Evolutionary conservation across 2,888 invertebrate genomes (phyloP), one percentile per base, ranked within the genome.

Genomic region (Drepana falcataria): DNA sequence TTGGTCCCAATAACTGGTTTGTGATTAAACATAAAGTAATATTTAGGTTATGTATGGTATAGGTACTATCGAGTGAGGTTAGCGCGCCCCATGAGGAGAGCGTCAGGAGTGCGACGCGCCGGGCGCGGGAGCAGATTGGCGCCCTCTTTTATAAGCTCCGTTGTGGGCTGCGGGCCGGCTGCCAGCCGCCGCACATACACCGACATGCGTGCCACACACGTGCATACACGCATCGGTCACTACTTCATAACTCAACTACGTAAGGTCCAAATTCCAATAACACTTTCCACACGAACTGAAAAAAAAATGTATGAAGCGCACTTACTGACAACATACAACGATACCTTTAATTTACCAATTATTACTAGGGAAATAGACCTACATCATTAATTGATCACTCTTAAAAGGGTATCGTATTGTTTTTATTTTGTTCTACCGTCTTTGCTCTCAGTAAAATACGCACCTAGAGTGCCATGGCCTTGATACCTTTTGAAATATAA

Each of bases 21-120:
- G 64, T 73, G 61, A 61, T 68, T 68, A 80, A 80, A 79, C 79
- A 83, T 82, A 75, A 68, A 76, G 77, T 77, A 77, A 73, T 78
- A 79, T 81, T 77, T 76, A 77, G 80, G 67, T 74, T 80, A 70
- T 73, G 72, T 73, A 71, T 81, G 73, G 75, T 73, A 71, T 81
- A 73, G 75, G 77, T 79, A 83, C 82, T 89, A 88, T 88, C 86
- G 86, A 77, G 77, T 75, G 78, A 82, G 81, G 78, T 87, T 85
- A 79, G 89, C 85, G 90, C 89, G 88, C 89, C 86, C 91, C 91
- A 91, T 91, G 87, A 83, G 91, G 87, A 86, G 72, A 79, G 88
- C 79, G 81, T 79, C 74, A 77, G 76, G 80, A 81, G 78, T 87
- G 88, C 74, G 80, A 77, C 85, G 88, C 83, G 85, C 80, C 87